Conservation (phyloP, 2,888 invertebrate species). For the Coremacera marginata region DNA sequence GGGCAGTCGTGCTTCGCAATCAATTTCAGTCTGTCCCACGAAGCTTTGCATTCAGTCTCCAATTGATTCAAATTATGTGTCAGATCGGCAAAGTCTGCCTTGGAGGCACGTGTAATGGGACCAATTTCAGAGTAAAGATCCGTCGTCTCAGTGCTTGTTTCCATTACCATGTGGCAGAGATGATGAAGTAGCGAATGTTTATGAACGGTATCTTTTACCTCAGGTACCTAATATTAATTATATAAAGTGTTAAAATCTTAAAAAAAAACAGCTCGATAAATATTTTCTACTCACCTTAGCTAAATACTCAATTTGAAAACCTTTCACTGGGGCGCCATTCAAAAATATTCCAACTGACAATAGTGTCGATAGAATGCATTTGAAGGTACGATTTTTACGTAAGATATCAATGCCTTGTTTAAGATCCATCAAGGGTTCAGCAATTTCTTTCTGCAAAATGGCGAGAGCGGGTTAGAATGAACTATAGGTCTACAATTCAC, state of each 20-base stretch:
- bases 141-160: slow-evolving; percentile 93
- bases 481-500: not conserved
- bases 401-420: slow-evolving; percentile 96
- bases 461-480: not conserved
- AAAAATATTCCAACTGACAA: slow-evolving; percentile 96
- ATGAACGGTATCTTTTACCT: slow-evolving; percentile 99
- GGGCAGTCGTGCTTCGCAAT: slow-evolving; percentile 95
- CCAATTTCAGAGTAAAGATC: slow-evolving; percentile 98
- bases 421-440: slow-evolving; percentile 98
- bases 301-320: slow-evolving; percentile 97
- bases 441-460: slow-evolving; percentile 85
- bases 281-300: slow-evolving; percentile 74
- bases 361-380: slow-evolving; percentile 92
- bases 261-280: not conserved
- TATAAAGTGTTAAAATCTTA: not conserved
- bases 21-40: slow-evolving; percentile 95
- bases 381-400: slow-evolving; percentile 92
- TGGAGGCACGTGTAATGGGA: slow-evolving; percentile 89
- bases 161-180: slow-evolving; percentile 96
- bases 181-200: slow-evolving; percentile 98
- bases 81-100: slow-evolving; percentile 96
- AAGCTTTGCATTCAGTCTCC: slow-evolving; percentile 96
- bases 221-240: slow-evolving; percentile 76
- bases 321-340: slow-evolving; percentile 92
- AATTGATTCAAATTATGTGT: slow-evolving; percentile 86